Conservation (phyloP, 2,797 vertebrate species). For the Monodelphis domestica region DNA sequence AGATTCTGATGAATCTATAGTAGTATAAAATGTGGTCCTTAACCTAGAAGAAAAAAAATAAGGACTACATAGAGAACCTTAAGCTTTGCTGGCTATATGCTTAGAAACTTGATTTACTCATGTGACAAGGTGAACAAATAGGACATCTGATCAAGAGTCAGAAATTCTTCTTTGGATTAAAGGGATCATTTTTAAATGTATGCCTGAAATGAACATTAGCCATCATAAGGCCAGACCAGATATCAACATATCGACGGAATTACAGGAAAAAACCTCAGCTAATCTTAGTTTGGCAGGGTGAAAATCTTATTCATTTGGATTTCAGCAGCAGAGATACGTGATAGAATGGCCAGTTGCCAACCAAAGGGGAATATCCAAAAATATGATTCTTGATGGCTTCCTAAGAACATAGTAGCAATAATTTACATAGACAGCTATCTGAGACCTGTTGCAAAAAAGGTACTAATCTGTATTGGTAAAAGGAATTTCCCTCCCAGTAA, state of each 20-base stretch:
- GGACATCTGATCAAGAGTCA: neutral
- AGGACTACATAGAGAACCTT: neutral
- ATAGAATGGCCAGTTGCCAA: neutral
- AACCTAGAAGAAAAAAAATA: neutral
- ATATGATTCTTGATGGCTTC: conserved; percentile 1
- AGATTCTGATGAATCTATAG: neutral
- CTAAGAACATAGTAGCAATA: neutral
- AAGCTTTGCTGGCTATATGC: neutral
- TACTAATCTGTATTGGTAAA: neutral
- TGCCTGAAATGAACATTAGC: neutral
- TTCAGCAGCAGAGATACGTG: neutral
- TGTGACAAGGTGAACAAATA: neutral
- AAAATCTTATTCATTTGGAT: neutral
- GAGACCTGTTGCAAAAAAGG: neutral
- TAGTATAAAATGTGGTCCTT: neutral
- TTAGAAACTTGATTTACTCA: neutral
- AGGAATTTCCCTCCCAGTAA: neutral
- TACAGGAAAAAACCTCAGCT: neutral
- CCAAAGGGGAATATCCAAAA: neutral
- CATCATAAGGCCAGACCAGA: neutral
- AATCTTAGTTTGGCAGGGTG: neutral
- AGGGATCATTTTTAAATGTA: neutral
- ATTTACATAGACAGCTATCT: neutral
- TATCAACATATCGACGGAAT: neutral
- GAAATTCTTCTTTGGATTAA: neutral